Conservation (phyloP, 2,888 invertebrate genomes). For the Chalcis sispes region DNA sequence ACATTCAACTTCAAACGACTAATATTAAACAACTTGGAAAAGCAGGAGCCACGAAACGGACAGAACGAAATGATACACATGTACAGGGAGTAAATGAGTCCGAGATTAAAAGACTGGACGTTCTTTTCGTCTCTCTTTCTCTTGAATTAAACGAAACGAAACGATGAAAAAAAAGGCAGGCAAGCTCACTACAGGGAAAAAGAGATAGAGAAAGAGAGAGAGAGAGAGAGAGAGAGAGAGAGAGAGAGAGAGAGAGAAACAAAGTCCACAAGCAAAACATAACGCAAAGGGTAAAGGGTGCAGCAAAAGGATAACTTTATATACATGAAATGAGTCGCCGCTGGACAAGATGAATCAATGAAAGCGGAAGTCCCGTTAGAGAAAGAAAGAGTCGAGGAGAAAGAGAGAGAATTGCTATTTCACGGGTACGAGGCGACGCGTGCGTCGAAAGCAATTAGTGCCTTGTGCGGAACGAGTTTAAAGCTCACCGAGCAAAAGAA, state of each 20-base stretch:
- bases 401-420: neutral
- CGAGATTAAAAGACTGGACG: neutral
- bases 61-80: no score
- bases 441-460: neutral
- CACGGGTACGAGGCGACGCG: neutral
- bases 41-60: no score
- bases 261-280: no score
- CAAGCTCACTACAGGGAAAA: no score
- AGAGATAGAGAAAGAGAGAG: no score
- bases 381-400: neutral
- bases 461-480: conserved; percentile 4
- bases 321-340: conserved; percentile 7
- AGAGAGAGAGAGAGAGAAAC: no score
- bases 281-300: no score
- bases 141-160: conserved; percentile 19
- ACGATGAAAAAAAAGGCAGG: conserved; percentile 8
- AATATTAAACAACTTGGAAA: no score
- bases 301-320: no score
- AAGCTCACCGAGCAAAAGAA: neutral
- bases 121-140: neutral
- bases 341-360: conserved; percentile 38
- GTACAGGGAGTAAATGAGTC: conserved; percentile 4
- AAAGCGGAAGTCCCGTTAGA: conserved; percentile 17
- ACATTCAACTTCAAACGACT: no score
- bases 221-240: no score